Evolutionary conservation across 2,797 vertebrate genomes (phyloP), one percentile per base, ranked within the genome.

Genomic region (Labeo calbasu): DNA sequence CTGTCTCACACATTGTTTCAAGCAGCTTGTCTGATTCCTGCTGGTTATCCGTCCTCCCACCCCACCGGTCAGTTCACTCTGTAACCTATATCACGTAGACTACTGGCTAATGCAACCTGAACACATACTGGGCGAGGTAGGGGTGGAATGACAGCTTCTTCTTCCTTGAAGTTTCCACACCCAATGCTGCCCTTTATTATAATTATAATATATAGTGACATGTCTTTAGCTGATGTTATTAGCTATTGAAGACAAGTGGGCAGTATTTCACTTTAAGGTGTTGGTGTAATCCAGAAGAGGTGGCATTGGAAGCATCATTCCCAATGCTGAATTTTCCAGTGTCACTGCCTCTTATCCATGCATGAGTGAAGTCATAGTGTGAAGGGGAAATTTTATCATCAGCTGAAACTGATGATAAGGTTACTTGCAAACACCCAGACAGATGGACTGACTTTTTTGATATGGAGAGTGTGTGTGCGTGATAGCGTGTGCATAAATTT

Each of bases 21-120:
- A 85, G 77, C 83, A 77, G 81, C 68, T 77, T 79, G 46, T 87
- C 84, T 36, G 76, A 76, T 51, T 43, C 85, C 78, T 81, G 82
- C 77, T 84, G 85, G 28, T 84, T 36, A 65, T 71, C 53, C 69
- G 40, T 84, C 48, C 59, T 75, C 79, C 46, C 71, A 17, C 78
- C 77, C 25, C 48, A 19, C 78, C 10, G 72, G 70, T 61, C 86
- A 82, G 88, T 86, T 87, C 87, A 90, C 69, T 89, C 84, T 59
- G 87, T 92, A 93, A 94, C 93, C 93, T 93, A 91, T 92, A 93
- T 94, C 94, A 93, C 91, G 90, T 88, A 88, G 90, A 87, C 84
- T n/a, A 84, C 86, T 85, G 85, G 90, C 91, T 95, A 94, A 95
- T 94, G 90, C 89, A 91, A 92, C 89, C 89, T 86, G 94, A 94